Percentiles rank a stretch among this genome's conserved stretches.
phyloP scores from a whole-genome alignment of 2,888 invertebrate species.

The Clistopyga incitator region DNA sequence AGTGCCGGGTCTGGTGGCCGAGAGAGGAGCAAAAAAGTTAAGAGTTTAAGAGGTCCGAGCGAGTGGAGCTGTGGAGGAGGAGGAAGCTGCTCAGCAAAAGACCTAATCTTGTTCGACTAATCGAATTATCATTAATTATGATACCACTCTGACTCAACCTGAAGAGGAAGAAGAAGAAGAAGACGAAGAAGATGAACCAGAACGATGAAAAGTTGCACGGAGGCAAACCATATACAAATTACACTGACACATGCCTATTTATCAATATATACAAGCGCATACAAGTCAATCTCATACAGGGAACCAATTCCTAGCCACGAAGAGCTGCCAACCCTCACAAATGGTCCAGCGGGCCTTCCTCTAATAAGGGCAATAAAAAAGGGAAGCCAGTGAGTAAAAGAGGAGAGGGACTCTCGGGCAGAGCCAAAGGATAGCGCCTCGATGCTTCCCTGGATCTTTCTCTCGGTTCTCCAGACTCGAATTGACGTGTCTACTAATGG shows the following conservation, averaged over 20 bases:
- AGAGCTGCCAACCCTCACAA: conserved; percentile 24
- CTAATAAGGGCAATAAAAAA: conserved; percentile 36
- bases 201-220: conserved; percentile 9
- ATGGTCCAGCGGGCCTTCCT: background rate
- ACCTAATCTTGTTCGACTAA: conserved; percentile 80
- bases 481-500: conserved; percentile 84
- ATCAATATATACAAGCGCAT: background rate
- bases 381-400: conserved; percentile 53
- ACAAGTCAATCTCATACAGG: conserved; percentile 2
- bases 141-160: conserved; percentile 73
- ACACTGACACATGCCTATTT: background rate
- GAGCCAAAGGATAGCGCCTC: conserved; percentile 77
- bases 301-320: conserved; percentile 22
- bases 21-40: conserved; percentile 24
- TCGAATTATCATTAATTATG: conserved; percentile 83
- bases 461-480: conserved; percentile 81
- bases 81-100: conserved; percentile 70
- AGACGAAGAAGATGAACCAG: conserved; percentile 43
- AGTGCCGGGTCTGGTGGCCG: conserved; percentile 33
- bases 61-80: conserved; percentile 50
- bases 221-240: background rate
- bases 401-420: conserved; percentile 73
- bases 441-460: conserved; percentile 56
- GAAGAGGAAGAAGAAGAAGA: conserved; percentile 36
- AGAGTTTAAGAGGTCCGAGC: conserved; percentile 36